phyloP scores from a whole-genome alignment of 2,113 vertebrate genomes.

The Rhinopomastus cyanomelas region DNA sequence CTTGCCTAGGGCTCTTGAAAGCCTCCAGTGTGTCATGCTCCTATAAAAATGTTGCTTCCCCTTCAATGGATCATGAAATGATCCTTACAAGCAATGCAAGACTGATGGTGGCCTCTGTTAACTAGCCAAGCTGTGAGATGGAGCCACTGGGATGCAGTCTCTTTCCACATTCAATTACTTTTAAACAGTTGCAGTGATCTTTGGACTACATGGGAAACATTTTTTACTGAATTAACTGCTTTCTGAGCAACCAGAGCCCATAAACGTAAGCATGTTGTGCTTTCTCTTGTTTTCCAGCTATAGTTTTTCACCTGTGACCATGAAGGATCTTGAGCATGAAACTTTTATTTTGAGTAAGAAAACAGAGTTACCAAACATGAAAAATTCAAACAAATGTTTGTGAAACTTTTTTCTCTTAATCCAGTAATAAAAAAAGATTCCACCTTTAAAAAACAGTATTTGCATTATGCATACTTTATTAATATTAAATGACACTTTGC shows the following conservation, averaged over 20 bases:
- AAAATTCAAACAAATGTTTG: conserved; percentile 50
- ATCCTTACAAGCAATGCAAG: background rate
- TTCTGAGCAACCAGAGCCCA: background rate
- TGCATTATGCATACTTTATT: conserved; percentile 45
- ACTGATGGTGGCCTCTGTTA: accelerated
- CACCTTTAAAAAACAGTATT: conserved; percentile 29
- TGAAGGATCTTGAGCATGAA: background rate
- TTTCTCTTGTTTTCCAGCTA: background rate
- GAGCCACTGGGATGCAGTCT: accelerated
- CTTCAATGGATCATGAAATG: accelerated
- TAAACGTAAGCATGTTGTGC: background rate
- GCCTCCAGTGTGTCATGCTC: accelerated
- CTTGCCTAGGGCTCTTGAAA: accelerated
- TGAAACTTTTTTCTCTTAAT: conserved; percentile 8
- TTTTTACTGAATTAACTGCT: background rate
- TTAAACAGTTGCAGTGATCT: accelerated
- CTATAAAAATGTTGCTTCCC: background rate
- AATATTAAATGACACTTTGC: conserved; percentile 54
- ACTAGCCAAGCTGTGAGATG: background rate
- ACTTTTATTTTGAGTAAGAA: background rate
- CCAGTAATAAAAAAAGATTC: background rate
- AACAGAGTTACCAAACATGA: conserved; percentile 3
- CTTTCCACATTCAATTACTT: accelerated
- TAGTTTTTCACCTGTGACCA: background rate
- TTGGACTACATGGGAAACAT: background rate